These are phyloP conservation scores for Zele albiditarsus DNA, from an alignment of 2,888 invertebrate species.

Conservation along the genomic window DNA sequence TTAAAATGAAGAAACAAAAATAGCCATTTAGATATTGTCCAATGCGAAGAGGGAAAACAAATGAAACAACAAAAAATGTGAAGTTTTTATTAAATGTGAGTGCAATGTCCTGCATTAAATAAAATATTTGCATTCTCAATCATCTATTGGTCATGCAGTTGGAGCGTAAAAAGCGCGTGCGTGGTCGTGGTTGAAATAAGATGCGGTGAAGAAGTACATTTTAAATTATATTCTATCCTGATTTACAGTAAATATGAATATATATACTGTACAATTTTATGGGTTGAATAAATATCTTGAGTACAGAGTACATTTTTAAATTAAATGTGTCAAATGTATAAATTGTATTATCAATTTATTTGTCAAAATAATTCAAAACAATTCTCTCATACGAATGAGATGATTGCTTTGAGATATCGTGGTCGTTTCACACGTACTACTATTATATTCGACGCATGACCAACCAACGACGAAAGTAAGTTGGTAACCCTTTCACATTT, in stretches of 20 bases:
- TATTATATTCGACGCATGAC: constrained; percentile 21
- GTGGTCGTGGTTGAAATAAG: constrained; percentile 39
- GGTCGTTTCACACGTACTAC: constrained; percentile 13
- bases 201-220: constrained; percentile 32
- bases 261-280: too few relatives aligned
- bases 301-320: too few relatives aligned
- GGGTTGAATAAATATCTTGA: too few relatives aligned
- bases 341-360: too few relatives aligned
- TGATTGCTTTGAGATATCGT: constrained; percentile 14
- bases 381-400: background rate
- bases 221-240: background rate
- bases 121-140: background rate
- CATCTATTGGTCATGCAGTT: constrained; percentile 23
- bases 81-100: background rate
- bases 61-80: background rate
- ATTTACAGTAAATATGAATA: too few relatives aligned
- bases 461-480: constrained; percentile 32
- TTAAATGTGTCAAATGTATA: too few relatives aligned
- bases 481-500: constrained; percentile 24
- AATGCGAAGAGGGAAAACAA: background rate
- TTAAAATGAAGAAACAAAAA: background rate
- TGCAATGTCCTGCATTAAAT: background rate
- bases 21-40: background rate
- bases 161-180: constrained; percentile 35
- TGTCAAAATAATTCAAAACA: too few relatives aligned